A percentile compares a stretch with the other conserved stretches of the same genome.
Conservation (phyloP, 2,113 vertebrate genomes). For the Ceratotherium simum region DNA sequence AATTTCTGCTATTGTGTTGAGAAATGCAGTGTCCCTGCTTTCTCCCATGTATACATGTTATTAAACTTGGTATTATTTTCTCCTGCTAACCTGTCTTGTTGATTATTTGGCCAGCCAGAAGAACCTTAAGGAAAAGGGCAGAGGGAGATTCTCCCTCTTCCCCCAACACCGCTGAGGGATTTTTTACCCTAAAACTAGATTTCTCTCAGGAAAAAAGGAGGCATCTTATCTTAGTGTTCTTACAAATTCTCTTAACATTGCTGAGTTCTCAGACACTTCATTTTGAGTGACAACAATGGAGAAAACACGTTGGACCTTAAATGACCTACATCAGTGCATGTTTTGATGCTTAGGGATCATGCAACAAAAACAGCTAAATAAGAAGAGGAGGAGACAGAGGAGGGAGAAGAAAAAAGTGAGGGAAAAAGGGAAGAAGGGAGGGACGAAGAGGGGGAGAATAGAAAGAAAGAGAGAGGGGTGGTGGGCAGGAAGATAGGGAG, state of each 20-base stretch:
- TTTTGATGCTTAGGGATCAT: neutral
- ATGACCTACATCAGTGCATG: neutral
- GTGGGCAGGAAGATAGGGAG: no score
- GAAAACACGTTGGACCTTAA: neutral
- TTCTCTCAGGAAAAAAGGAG: neutral
- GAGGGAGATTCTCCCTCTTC: no score
- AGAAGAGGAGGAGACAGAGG: neutral
- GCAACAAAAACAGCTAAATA: neutral
- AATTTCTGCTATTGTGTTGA: no score
- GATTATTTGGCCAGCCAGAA: no score
- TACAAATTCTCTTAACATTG: no score
- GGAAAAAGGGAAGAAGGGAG: neutral
- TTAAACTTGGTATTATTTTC: no score
- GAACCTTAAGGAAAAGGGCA: no score
- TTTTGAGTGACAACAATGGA: neutral
- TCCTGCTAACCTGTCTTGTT: no score
- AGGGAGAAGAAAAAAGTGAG: accelerated
- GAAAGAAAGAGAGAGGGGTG: no score
- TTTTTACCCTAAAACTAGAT: accelerated
- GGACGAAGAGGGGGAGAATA: accelerated
- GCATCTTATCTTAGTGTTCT: neutral
- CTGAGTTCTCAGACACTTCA: neutral
- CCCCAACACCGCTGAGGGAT: no score
- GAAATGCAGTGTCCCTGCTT: no score
- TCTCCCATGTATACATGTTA: no score